phyloP scores from a whole-genome alignment of 1,140 invertebrate species.

The Drosophila nigrodunni region DNA sequence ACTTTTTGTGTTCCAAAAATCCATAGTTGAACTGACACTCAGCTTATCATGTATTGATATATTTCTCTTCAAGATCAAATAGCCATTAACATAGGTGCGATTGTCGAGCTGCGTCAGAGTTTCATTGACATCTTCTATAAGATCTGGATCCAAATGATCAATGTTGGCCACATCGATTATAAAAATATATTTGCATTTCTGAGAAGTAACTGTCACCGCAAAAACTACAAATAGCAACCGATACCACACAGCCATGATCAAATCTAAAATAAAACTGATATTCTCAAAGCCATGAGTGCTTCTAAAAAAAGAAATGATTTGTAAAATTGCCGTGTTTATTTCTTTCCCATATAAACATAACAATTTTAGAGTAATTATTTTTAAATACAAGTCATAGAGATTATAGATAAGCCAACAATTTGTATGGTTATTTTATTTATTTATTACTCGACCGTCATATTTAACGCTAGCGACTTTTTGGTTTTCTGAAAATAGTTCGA shows the following conservation, averaged over 20 bases:
- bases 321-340: conserved; percentile 3
- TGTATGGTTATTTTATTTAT: not conserved
- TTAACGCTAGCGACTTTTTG: not conserved
- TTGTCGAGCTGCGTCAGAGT: conserved; percentile 26
- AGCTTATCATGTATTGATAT: conserved; percentile 12
- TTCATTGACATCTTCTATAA: conserved; percentile 29
- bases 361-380: conserved; percentile 3
- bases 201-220: not conserved
- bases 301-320: conserved; percentile 4
- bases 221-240: conserved; percentile 19
- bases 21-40: conserved; percentile 7
- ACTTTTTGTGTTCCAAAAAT: conserved; percentile 22
- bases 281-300: not conserved
- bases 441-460: conserved; percentile 5
- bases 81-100: conserved; percentile 40
- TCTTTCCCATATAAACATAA: conserved; percentile 1
- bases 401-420: conserved; percentile 3
- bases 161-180: conserved; percentile 29
- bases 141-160: conserved; percentile 24
- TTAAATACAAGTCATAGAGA: not conserved
- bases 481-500: not conserved
- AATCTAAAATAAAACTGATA: not conserved
- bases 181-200: conserved; percentile 43
- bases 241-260: conserved; percentile 40
- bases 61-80: conserved; percentile 28